A percentile compares a stretch with the other conserved stretches of the same genome.
Evolutionary conservation across 2,797 vertebrate genomes (phyloP).

Genomic region (Discoglossus pictus): DNA sequence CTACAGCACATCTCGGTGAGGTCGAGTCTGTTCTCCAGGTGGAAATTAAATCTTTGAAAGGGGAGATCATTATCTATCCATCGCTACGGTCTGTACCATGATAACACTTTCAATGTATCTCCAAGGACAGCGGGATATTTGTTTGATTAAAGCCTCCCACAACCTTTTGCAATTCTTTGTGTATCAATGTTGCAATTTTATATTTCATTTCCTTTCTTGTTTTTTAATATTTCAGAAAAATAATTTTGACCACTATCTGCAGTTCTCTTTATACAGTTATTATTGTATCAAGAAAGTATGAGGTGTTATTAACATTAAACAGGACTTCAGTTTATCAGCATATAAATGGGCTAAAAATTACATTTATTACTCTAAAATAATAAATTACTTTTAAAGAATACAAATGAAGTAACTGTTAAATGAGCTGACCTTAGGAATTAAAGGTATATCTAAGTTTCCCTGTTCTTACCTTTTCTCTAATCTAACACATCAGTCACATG

Average conservation of each 20-base stretch:
- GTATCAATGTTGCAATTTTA: conserved; percentile 1
- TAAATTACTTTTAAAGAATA: too few species aligned
- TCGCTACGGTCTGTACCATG: conserved; percentile 11
- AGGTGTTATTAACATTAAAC: too few species aligned
- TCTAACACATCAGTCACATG: too few species aligned
- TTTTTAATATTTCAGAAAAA: neutral
- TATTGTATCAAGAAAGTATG: too few species aligned
- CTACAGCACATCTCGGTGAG: conserved; percentile 25
- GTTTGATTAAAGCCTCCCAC: neutral
- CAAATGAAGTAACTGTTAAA: too few species aligned
- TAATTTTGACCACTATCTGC: neutral
- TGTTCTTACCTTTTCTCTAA: too few species aligned
- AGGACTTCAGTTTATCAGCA: too few species aligned
- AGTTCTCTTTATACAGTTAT: too few species aligned
- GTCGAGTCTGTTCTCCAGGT: conserved; percentile 37
- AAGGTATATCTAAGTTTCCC: too few species aligned
- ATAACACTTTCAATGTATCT: conserved; percentile 14
- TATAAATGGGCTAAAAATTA: too few species aligned
- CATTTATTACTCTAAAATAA: too few species aligned
- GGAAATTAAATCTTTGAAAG: conserved; percentile 45
- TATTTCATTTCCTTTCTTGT: conserved; percentile 5
- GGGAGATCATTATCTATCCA: conserved; percentile 35
- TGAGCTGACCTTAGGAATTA: too few species aligned
- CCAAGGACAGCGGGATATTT: conserved; percentile 19
- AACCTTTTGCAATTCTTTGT: neutral